Conservation (phyloP, 2,888 invertebrate species). For the Cactoblastis cactorum region DNA sequence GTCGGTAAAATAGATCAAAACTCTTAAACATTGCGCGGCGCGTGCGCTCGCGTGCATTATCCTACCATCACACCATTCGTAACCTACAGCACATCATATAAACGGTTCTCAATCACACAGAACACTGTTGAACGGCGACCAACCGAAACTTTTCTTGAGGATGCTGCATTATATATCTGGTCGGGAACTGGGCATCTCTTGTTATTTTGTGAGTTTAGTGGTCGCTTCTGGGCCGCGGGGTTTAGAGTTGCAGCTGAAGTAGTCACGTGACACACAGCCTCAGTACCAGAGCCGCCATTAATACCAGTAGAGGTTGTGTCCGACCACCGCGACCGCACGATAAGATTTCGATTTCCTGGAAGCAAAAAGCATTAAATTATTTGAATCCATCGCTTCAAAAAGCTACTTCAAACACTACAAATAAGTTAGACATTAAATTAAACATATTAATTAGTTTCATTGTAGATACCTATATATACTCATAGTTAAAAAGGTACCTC, state of each 20-base stretch:
- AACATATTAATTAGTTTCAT: too few relatives aligned
- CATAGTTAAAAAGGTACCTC: too few relatives aligned
- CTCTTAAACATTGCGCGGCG: constrained; percentile 43
- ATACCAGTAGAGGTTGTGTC: constrained; percentile 37
- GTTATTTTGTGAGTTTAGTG: constrained; percentile 16
- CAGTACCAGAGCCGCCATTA: constrained; percentile 40
- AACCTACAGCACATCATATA: constrained; percentile 37
- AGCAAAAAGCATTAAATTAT: constrained; percentile 10
- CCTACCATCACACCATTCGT: constrained; percentile 21
- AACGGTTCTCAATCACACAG: constrained; percentile 41
- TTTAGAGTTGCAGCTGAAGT: constrained; percentile 26
- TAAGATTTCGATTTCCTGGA: constrained; percentile 83
- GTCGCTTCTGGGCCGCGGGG: constrained; percentile 16
- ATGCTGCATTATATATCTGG: background rate
- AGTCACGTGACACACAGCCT: constrained; percentile 62
- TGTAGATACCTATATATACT: too few relatives aligned
- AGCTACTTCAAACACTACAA: too few relatives aligned
- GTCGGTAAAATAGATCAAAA: constrained; percentile 75
- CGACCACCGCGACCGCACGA: constrained; percentile 78
- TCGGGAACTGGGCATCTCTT: constrained; percentile 19
- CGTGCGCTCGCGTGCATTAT: constrained; percentile 17
- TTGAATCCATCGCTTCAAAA: too few relatives aligned
- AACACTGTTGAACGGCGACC: constrained; percentile 43
- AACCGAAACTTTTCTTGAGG: constrained; percentile 17
- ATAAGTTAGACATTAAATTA: too few relatives aligned